Evolutionary conservation across 2,888 invertebrate genomes (phyloP), one percentile per base, ranked within the genome.

Genomic region (Nasonovia ribisnigri): DNA sequence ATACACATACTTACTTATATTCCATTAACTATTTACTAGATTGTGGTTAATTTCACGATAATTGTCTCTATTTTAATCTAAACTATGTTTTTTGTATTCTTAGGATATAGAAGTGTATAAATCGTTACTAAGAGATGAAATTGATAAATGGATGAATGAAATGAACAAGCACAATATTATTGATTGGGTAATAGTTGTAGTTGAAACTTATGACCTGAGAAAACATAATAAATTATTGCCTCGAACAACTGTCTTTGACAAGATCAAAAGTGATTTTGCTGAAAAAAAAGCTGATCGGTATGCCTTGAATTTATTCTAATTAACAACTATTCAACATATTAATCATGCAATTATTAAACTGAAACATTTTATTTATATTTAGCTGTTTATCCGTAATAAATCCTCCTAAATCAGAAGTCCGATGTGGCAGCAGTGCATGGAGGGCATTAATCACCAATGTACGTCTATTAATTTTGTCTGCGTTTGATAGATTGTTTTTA

Each of bases 71-170:
- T 60, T 67, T 60, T 29, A 54, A 77, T 48, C 11, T 90, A 16
- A 48, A 48, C 24, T 13, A 43, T 11, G n/a, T 46, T 36, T 36
- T 36, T 36, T 67, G 8, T 42, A 43, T 92, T 67, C 96, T 89
- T 95, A 99, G 99, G 99, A 99, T 96, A 96, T 99, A 95, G 99
- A 99, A 96, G 97, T 97, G 92, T 99, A 99, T 95, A 99, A 99
- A 96, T 97, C 97, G 91, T 97, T 97, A 92, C 97, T 98, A n/a
- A 97, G 97, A 96, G 99, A 99, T 95, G 98, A 98, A 95, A 98
- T 99, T 95, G 98, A 98, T 95, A 96, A 96, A 95, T 99, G 99
- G 99, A 96, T 98, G 92, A 97, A 98, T 95, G 97, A 97, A 95
- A 96, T 99, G 95, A 97, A 97, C 95, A 97, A 97, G 94, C 97